Evolutionary conservation across 2,113 vertebrate species (phyloP).

Genomic region (Gorsachius goisagi): DNA sequence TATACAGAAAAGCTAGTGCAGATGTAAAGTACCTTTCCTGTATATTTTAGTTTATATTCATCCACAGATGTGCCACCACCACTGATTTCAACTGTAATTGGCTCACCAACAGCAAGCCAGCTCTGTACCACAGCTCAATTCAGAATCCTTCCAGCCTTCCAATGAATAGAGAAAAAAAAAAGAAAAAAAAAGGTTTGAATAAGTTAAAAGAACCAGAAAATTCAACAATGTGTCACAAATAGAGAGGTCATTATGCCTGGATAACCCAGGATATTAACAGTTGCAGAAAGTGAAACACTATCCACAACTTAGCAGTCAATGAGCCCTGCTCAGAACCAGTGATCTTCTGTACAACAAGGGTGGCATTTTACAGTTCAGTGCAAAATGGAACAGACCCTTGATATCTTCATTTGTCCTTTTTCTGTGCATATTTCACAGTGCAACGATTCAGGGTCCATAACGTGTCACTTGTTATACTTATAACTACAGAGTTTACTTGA

Average conservation of each 20-base stretch:
- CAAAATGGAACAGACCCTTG: constrained; percentile 76
- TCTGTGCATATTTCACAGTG: constrained; percentile 80
- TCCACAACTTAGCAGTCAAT: constrained; percentile 78
- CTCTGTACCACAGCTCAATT: constrained; percentile 62
- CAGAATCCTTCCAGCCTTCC: constrained; percentile 70
- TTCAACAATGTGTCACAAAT: constrained; percentile 84
- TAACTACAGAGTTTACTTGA: constrained; percentile 74
- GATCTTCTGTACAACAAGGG: constrained; percentile 77
- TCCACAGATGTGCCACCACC: constrained; percentile 3
- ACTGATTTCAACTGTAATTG: not conserved
- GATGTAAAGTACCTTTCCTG: constrained; percentile 24
- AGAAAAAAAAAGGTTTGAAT: constrained; percentile 46
- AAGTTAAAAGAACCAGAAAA: constrained; percentile 87
- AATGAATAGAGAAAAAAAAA: constrained; percentile 26
- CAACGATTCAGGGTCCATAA: constrained; percentile 79
- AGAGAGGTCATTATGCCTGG: constrained; percentile 84
- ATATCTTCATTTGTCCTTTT: constrained; percentile 81
- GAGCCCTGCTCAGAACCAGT: constrained; percentile 75
- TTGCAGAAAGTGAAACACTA: constrained; percentile 80
- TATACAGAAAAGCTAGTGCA: not conserved
- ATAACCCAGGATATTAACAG: constrained; percentile 80
- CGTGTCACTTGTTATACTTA: constrained; percentile 77
- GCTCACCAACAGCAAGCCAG: constrained; percentile 60
- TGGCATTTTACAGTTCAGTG: constrained; percentile 83
- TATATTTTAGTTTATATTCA: constrained; percentile 4